phyloP scores from a whole-genome alignment of 2,888 invertebrate genomes.

The Augiades crinisus region DNA sequence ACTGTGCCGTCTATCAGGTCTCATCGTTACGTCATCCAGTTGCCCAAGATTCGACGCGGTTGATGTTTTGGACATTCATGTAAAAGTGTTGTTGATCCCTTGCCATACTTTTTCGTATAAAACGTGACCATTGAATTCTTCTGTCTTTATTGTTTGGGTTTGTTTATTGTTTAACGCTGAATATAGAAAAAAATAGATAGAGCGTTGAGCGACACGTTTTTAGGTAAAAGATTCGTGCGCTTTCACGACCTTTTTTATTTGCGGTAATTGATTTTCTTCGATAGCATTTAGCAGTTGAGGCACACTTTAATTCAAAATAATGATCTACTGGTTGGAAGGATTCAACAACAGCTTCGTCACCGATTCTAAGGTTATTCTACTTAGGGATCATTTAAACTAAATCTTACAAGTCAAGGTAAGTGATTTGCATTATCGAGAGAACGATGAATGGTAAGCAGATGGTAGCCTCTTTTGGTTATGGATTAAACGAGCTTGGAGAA shows the following conservation, averaged over 20 bases:
- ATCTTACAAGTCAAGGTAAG: constrained; percentile 17
- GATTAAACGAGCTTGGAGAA: not conserved
- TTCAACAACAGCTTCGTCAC: not conserved
- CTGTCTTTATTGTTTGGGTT: not conserved
- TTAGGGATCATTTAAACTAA: constrained; percentile 1
- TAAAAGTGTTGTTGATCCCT: constrained; percentile 10
- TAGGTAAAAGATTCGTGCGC: too few species aligned
- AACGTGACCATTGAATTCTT: not conserved
- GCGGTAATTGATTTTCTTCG: too few species aligned
- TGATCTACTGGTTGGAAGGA: not conserved
- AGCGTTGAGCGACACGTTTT: too few species aligned
- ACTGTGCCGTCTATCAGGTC: constrained; percentile 38
- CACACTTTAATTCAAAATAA: not conserved
- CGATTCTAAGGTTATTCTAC: not conserved
- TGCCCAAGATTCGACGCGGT: constrained; percentile 19
- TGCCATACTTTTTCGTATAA: too few species aligned
- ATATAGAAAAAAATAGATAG: too few species aligned
- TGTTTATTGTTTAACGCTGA: not conserved
- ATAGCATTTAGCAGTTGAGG: too few species aligned
- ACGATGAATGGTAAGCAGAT: constrained; percentile 12
- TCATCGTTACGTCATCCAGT: constrained; percentile 37
- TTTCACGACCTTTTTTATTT: too few species aligned
- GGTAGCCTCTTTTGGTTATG: constrained; percentile 3
- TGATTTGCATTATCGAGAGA: constrained; percentile 11
- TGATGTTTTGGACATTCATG: constrained; percentile 3